Conservation (phyloP, 2,888 invertebrate species). For the Cacoxenus indagator region DNA sequence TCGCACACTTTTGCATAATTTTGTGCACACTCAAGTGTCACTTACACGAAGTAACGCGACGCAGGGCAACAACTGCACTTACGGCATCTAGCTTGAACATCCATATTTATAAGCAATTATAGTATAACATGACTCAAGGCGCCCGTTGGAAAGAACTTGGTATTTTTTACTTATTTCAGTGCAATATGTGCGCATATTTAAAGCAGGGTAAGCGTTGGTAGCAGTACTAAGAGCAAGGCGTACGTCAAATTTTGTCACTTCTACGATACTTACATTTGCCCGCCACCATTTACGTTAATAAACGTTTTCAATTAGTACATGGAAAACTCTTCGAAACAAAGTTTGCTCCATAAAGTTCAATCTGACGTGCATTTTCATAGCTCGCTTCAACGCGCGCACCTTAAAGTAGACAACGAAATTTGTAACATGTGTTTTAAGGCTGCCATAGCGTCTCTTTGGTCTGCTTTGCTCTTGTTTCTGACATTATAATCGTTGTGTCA, state of each 20-base stretch:
- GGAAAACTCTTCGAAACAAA: too few relatives aligned
- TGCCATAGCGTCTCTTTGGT: not conserved
- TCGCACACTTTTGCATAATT: not conserved
- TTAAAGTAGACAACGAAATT: not conserved
- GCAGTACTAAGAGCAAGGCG: not conserved
- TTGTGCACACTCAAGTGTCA: constrained; percentile 2
- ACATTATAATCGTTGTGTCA: not conserved
- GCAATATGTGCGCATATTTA: not conserved
- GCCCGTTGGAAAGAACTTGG: not conserved
- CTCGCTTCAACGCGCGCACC: not conserved
- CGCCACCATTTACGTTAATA: constrained; percentile 9
- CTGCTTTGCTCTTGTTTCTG: not conserved
- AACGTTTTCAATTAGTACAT: constrained; percentile 13
- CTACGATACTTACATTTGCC: not conserved
- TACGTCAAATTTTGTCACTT: not conserved
- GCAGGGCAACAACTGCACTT: constrained; percentile 1
- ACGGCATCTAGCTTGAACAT: not conserved
- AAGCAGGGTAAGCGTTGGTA: not conserved
- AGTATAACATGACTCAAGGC: constrained; percentile 25
- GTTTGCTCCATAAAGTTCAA: not conserved
- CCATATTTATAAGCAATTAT: constrained; percentile 28
- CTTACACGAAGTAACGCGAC: not conserved
- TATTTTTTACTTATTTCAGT: not conserved
- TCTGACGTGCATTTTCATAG: not conserved
- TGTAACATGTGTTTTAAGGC: not conserved